Base-by-base conservation (phyloP, 2,888 invertebrate genomes). In the Mellilla xanthometata region DNA sequence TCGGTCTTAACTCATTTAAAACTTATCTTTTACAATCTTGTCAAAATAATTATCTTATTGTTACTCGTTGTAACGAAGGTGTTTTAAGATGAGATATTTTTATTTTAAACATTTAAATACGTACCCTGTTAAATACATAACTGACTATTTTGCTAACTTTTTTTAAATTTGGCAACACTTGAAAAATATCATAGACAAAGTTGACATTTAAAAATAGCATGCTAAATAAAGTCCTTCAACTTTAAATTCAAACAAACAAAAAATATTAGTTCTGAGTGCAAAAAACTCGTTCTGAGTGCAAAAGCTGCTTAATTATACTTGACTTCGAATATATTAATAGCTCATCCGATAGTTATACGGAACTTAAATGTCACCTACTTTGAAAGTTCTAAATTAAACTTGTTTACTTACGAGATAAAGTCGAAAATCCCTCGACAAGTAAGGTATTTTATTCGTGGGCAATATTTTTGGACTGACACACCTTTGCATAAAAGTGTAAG, bases 321-420 rank as follows among this genome's bases (percentile, higher is more conserved):
- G 28, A 19, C 23, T 38, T 10, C 12, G 12, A 27, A 46, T 27
- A 15, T 39, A 41, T 30, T 39, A 41, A 39, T 32, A 46, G 9
- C 26, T 28, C 23, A 32, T 33, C 36, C 35, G 30, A 46, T 22
- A 33, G 12, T 13, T 13, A 47, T 38, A 51, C 41, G 39, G 43
- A 56, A 51, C 33, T 31, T 29, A 49, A 56, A 53, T 53, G 51
- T 51, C 56, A 53, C 41, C 47, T 53, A 30, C 38, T 38, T 41
- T n/a, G 15, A 13, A 6, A 19, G 11, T 49, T 12, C 2, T 10
- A 29, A 28, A 5, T 19, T 33, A 13, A 45, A 29, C 45, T 43
- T 44, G n/a, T 49, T 23, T 28, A 22, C 26, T 9, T 9, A 22
- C 0, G 5, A 2, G 1, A 11, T 43, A 27, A 43, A 43, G 39